Evolutionary conservation across 2,113 vertebrate genomes (phyloP).

Genomic region (Platichthys stellatus): DNA sequence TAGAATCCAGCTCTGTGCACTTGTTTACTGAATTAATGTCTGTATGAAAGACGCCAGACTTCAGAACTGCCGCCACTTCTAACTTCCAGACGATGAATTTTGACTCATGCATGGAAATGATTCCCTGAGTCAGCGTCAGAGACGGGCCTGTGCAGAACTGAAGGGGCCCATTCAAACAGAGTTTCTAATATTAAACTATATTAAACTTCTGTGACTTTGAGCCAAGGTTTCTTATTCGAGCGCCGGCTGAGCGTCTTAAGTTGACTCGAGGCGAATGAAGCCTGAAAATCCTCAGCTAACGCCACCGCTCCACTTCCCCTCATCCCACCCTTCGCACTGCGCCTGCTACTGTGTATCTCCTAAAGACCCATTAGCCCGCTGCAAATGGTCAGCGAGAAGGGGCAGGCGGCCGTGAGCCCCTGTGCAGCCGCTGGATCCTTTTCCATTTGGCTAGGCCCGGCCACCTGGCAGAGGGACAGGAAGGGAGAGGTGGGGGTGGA

Average conservation of each 20-base stretch:
- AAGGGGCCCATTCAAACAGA: background rate
- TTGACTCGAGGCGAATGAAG: constrained; percentile 6
- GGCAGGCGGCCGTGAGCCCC: constrained; percentile 5
- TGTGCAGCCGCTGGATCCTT: constrained; percentile 22
- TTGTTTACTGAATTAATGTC: background rate
- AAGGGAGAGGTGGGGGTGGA: background rate
- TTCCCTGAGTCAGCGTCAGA: background rate
- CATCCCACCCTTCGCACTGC: background rate
- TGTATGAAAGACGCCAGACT: background rate
- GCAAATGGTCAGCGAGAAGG: constrained; percentile 15
- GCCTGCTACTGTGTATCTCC: constrained; percentile 1
- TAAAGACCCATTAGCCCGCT: constrained; percentile 45
- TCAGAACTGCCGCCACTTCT: background rate
- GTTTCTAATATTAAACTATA: background rate
- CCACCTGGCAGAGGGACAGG: constrained; percentile 35
- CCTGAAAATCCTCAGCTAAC: constrained; percentile 11
- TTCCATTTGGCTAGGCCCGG: constrained; percentile 28
- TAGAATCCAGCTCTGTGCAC: background rate
- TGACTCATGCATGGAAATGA: background rate
- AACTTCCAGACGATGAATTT: background rate
- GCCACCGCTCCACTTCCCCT: background rate
- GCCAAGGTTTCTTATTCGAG: background rate
- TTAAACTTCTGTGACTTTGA: background rate
- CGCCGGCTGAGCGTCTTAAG: background rate
- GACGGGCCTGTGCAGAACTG: background rate